Percentiles rank a stretch among this genome's conserved stretches.
Evolutionary conservation across 2,797 vertebrate genomes (phyloP).

Genomic region (Agapornis canus): DNA sequence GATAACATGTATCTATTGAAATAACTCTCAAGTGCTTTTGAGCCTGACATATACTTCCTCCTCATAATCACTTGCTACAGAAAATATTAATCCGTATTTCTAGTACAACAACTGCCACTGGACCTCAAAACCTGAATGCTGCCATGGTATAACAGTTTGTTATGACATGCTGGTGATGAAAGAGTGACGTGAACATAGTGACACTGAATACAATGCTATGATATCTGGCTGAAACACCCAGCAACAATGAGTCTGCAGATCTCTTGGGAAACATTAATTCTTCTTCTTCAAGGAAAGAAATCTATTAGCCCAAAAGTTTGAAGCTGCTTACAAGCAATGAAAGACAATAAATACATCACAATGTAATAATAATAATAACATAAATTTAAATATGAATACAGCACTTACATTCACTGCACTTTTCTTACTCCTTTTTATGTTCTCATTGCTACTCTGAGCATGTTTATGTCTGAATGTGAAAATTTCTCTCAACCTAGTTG

Average conservation of each 20-base stretch:
- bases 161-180: neutral
- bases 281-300: neutral
- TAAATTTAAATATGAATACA: neutral
- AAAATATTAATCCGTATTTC: neutral
- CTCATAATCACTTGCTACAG: neutral
- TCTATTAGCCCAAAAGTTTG: neutral
- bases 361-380: neutral
- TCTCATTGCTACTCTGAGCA: neutral
- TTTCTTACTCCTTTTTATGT: neutral
- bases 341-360: neutral
- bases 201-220: neutral
- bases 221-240: neutral
- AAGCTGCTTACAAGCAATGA: neutral
- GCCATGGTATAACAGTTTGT: neutral
- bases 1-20: neutral
- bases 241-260: neutral
- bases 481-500: neutral
- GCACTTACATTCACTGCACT: neutral
- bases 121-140: neutral
- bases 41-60: neutral
- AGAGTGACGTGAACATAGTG: neutral
- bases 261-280: neutral
- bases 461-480: neutral
- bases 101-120: neutral
- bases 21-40: neutral